Conservation (phyloP, 1,140 invertebrate genomes). For the Zaprionus kolodkinae region DNA sequence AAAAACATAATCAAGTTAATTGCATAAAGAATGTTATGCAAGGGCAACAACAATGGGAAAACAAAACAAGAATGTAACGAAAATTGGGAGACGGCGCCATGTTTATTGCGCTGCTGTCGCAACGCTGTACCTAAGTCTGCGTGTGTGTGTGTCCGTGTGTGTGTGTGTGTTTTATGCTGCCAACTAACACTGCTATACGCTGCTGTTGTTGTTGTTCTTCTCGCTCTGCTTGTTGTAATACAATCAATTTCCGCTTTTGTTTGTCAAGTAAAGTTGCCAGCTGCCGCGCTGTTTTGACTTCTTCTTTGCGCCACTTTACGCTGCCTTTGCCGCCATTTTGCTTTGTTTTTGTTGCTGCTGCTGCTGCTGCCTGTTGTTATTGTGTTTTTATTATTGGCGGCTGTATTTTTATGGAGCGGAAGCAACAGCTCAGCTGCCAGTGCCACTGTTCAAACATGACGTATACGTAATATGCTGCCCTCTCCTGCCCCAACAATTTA, state of each 20-base stretch:
- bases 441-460: slow-evolving; percentile 62
- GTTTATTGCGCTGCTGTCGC: slow-evolving; percentile 62
- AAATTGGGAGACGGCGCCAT: slow-evolving; percentile 59
- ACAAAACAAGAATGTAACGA: slow-evolving; percentile 9
- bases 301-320: slow-evolving; percentile 55
- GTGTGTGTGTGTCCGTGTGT: slow-evolving; percentile 19
- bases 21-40: slow-evolving; percentile 66
- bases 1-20: slow-evolving; percentile 82
- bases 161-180: slow-evolving; percentile 53
- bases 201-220: slow-evolving; percentile 42
- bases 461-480: slow-evolving; percentile 60
- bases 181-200: slow-evolving; percentile 40
- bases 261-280: slow-evolving; percentile 71
- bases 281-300: slow-evolving; percentile 56
- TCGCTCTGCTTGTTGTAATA: slow-evolving; percentile 58
- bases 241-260: slow-evolving; percentile 82
- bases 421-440: slow-evolving; percentile 74
- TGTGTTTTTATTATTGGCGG: slow-evolving; percentile 33
- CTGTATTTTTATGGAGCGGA: slow-evolving; percentile 59
- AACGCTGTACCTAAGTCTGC: slow-evolving; percentile 8
- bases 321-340: slow-evolving; percentile 32
- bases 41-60: slow-evolving; percentile 20
- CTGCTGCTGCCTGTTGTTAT: slow-evolving; percentile 12
- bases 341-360: slow-evolving; percentile 24
- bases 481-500: slow-evolving; percentile 19